Conservation (phyloP, 1,140 invertebrate genomes). For the Diuraphis noxia region DNA sequence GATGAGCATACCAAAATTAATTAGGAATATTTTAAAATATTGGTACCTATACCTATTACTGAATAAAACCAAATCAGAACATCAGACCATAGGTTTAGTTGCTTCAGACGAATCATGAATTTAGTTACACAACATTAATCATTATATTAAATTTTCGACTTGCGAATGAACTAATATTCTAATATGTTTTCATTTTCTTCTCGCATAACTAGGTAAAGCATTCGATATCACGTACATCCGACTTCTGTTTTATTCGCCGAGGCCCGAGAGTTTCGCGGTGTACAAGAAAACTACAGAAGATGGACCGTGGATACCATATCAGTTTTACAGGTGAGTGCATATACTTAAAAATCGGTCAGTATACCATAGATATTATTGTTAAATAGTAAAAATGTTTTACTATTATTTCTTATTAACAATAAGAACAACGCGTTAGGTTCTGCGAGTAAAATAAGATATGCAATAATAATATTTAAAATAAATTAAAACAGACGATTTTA, state of each 20-base stretch:
- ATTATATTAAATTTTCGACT: neutral
- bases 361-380: neutral
- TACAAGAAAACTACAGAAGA: slow-evolving; percentile 83
- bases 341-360: neutral
- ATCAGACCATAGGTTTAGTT: neutral
- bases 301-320: slow-evolving; percentile 89
- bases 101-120: neutral
- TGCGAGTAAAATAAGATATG: too few species aligned
- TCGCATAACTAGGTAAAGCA: slow-evolving; percentile 77
- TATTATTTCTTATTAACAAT: neutral
- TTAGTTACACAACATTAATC: neutral
- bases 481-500: neutral
- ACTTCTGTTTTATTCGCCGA: slow-evolving; percentile 88
- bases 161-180: neutral
- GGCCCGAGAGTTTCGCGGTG: slow-evolving; percentile 96
- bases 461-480: too few species aligned
- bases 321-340: slow-evolving; percentile 81
- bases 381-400: neutral
- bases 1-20: neutral
- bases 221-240: slow-evolving; percentile 97
- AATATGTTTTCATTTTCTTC: slow-evolving; percentile 58
- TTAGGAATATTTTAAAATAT: neutral
- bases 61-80: neutral
- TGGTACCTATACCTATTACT: neutral
- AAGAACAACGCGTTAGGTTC: neutral